Evolutionary conservation across 2,797 vertebrate species (phyloP).

Genomic region (Centroberyx gerrardi): DNA sequence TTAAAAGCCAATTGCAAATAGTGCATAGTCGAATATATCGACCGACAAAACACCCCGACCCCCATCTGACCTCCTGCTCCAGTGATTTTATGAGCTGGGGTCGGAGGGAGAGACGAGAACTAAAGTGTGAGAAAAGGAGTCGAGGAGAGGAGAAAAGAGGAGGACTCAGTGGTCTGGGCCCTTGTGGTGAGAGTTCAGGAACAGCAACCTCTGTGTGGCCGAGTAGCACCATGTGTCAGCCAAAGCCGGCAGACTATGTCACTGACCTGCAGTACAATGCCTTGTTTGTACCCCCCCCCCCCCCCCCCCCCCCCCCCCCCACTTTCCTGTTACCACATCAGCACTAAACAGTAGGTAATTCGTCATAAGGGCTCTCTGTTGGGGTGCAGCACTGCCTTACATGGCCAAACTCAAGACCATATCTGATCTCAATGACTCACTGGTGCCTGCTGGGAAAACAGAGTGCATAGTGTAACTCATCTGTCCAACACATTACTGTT

Average conservation of each 20-base stretch:
- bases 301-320: background rate
- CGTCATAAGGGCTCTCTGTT: conserved; percentile 2
- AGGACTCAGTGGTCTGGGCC: background rate
- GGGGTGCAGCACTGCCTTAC: background rate
- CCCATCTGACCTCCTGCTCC: background rate
- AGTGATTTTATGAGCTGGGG: background rate
- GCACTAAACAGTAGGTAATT: conserved; percentile 25
- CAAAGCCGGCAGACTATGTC: conserved; percentile 44
- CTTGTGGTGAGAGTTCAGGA: conserved; percentile 5
- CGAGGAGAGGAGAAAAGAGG: background rate
- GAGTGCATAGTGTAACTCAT: background rate
- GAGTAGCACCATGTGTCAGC: conserved; percentile 6
- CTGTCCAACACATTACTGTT: background rate
- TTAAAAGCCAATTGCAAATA: too few relatives aligned
- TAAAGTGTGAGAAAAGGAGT: conserved; percentile 1
- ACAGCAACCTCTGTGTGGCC: conserved; percentile 13
- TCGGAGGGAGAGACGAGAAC: conserved; percentile 9
- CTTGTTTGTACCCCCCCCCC: conserved; percentile 38
- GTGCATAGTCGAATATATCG: background rate
- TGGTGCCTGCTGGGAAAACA: background rate
- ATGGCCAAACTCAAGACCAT: conserved; percentile 6
- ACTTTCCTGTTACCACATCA: conserved; percentile 46
- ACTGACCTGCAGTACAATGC: conserved; percentile 58
- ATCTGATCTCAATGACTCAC: background rate
- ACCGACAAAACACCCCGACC: background rate